These are phyloP conservation scores for Galerucella calmariensis DNA, from an alignment of 2,888 invertebrate genomes.

Conservation along the genomic window DNA sequence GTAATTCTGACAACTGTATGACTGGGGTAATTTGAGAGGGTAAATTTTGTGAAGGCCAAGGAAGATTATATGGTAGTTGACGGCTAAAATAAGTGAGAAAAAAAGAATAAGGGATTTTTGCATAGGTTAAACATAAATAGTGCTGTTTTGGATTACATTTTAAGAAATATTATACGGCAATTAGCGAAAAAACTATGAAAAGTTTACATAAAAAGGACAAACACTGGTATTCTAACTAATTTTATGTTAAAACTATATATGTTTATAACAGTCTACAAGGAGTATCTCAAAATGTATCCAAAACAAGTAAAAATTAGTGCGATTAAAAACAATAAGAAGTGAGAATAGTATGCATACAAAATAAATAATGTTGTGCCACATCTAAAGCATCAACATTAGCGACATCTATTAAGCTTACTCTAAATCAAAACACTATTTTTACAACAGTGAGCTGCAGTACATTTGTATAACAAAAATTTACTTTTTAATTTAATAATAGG, in stretches of 20 bases:
- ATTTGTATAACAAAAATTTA: background rate
- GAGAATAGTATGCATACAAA: conserved; percentile 12
- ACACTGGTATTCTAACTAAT: background rate
- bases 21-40: conserved; percentile 51
- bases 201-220: background rate
- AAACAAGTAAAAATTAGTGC: conserved; percentile 30
- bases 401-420: conserved; percentile 33
- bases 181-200: background rate
- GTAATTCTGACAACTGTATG: conserved; percentile 56
- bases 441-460: background rate
- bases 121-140: conserved; percentile 37
- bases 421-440: conserved; percentile 14
- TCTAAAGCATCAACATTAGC: conserved; percentile 31
- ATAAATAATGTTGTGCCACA: conserved; percentile 24
- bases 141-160: conserved; percentile 29
- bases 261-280: background rate
- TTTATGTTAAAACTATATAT: background rate
- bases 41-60: conserved; percentile 59
- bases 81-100: conserved; percentile 59
- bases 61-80: conserved; percentile 60
- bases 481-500: background rate
- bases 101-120: conserved; percentile 42
- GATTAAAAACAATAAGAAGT: conserved; percentile 28
- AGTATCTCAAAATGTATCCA: conserved; percentile 29
- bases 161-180: background rate